Evolutionary conservation across 1,140 invertebrate species (phyloP), one percentile per base, ranked within the genome.

Genomic region (Uloborus diversus): DNA sequence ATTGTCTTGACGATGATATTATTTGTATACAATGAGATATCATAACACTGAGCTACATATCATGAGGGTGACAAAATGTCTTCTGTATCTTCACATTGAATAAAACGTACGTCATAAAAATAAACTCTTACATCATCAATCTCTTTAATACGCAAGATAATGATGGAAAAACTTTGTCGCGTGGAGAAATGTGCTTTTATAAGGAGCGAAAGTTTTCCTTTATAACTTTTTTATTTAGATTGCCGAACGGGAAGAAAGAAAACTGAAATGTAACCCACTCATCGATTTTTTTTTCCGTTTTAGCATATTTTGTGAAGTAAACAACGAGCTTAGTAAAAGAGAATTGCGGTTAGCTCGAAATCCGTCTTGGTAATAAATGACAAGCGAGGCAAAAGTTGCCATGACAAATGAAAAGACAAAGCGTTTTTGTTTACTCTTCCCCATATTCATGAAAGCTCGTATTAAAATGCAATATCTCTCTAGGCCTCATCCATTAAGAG

Each of bases 391-490:
- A 30, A 59, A 56, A 35, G 37, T 32, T 73, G 59, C 57, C 49
- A 64, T 64, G 62, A 78, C 62, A 78, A 78, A 78, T 78, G 73
- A 33, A 65, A 66, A 28, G 42, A 42, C 61, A 56, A 47, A 47
- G 47, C 30, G 73, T 78, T 78, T 78, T 78, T 78, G 71, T 64
- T 75, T 75, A 37, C 61, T 57, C n/a, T n/a, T n/a, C n/a, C n/a
- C n/a, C n/a, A n/a, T n/a, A n/a, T n/a, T 20, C 68, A 37, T 13
- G 23, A 42, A 66, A 78, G 73, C 61, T 78, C 73, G 42, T 32
- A 78, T 78, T 78, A 78, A 78, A 78, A 78, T 66, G 73, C 73
- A 78, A 78, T 78, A 78, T 78, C 73, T 35, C 33, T 78, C 71
- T 42, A 20, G 14, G 27, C 51, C 37, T 51, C 73, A 78, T 66